Base-by-base conservation (phyloP, 2,888 invertebrate species). In the Machimus rusticus region DNA sequence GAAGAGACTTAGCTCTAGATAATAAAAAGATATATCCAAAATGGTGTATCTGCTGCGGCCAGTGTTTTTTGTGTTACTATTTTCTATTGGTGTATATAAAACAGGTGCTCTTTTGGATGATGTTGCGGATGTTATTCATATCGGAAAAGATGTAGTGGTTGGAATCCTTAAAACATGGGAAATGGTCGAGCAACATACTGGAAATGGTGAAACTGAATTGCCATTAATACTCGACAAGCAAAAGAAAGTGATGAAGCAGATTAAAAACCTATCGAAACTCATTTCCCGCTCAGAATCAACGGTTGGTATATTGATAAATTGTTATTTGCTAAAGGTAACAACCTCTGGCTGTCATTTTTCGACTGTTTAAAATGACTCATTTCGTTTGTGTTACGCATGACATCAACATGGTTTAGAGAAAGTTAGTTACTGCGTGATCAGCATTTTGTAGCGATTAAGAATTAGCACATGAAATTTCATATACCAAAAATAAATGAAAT, bases 151-250 rank as follows among this genome's bases (percentile, higher is more conserved):
- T 90, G 94, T 95, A 51, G 94, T 94, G 39, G 93, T 94, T 82
- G 94, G 94, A 81, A 93, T 95, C 43, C 91, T 95, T 1, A 94
- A 94, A 90, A 94, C 95, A 34, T 95, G 95, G 95, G 94, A 95
- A 89, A 90, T 95, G 16, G 93, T 95, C 39, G 94, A 95, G 85
- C 94, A 94, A 31, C 93, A 94, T 85, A 93, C 94, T 89, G 90
- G 93, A 1, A 92, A 93, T 31, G 92, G 93, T 8, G 94, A 94
- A 1, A 94, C 95, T 6, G 94, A 94, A 19, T 92, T 95, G 85
- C 95, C 96, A 3, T 91, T 95, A 82, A 91, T 95, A 86, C 94
- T 94, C 84, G 93, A 94, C 89, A 94, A 94, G 89, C 96, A 96
- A 90, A 93, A 93, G 87, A 93, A 94, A 90, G 93, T 95, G n/a